Percentiles rank a stretch among this genome's conserved stretches.
These are phyloP conservation scores for Epistrophe grossulariae DNA, from an alignment of 2,888 invertebrate species.

Conservation along the genomic window DNA sequence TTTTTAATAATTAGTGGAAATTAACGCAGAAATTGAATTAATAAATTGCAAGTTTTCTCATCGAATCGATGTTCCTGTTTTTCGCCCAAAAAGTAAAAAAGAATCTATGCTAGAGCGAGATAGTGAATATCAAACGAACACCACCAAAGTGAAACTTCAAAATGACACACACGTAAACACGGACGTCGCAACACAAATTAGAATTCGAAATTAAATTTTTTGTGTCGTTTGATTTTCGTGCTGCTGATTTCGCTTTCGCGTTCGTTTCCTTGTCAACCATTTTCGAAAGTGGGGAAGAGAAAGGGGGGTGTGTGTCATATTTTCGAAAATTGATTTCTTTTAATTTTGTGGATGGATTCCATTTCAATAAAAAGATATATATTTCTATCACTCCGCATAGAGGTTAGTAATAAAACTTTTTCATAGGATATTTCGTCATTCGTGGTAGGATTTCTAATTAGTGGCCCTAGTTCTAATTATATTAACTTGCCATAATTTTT, in stretches of 20 bases:
- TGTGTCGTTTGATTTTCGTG: constrained; percentile 53
- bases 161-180: constrained; percentile 58
- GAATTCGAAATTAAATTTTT: constrained; percentile 58
- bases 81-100: constrained; percentile 63
- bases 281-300: constrained; percentile 52
- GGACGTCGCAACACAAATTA: constrained; percentile 56
- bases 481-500: constrained; percentile 59
- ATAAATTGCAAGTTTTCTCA: constrained; percentile 61
- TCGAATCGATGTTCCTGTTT: constrained; percentile 72
- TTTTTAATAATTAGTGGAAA: constrained; percentile 32
- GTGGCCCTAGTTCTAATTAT: not conserved
- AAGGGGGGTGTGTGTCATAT: constrained; percentile 8
- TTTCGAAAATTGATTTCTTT: constrained; percentile 5
- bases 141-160: constrained; percentile 72
- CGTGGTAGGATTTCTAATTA: not conserved
- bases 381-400: constrained; percentile 10
- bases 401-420: not conserved
- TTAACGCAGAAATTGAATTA: constrained; percentile 59
- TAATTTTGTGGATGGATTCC: not conserved
- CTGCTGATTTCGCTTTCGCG: constrained; percentile 21
- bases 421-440: constrained; percentile 36
- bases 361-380: constrained; percentile 17
- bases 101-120: constrained; percentile 62
- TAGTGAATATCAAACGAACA: constrained; percentile 67
- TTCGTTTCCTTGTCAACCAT: constrained; percentile 45